Base-by-base conservation (phyloP, 1,140 invertebrate genomes). In the Mycetomoellerius zeteki region DNA sequence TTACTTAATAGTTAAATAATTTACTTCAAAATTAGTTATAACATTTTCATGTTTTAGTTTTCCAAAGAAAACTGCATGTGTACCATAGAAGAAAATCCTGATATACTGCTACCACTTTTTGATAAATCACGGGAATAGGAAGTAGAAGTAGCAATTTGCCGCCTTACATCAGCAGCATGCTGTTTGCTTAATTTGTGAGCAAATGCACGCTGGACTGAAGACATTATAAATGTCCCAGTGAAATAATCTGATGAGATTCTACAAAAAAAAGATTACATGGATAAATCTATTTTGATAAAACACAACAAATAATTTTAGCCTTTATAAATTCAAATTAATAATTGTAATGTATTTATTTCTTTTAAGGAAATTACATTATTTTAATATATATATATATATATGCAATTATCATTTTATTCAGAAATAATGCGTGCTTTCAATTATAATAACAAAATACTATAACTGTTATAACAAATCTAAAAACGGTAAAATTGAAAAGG, bases 171-270 rank as follows among this genome's bases (percentile, higher is more conserved):
- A 30, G 97, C 96, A 60, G 97, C 97, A 95, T 97, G 97, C 93
- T 98, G 97, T 92, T 97, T 98, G 88, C 96, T 97, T 88, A 98
- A 95, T 94, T 97, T 98, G 91, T 98, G 97, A 92, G 97, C 97
- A 96, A 98, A 98, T 88, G 97, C 97, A 92, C 97, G 96, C 93
- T 97, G 97, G 50, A 96, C 96, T 24, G 96, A 96, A 88, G 96
- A 95, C 96, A 97, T 97, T 92, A 81, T 92, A 87, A 92, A 90
- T 90, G 89, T 47, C 84, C 73, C 43, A 52, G 75, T 85, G 2
- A 88, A 87, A 47, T 75, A 90, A 47, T 85, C 86, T 76, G 77
- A 88, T 27, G 27, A 85, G 58, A 88, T 90, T 81, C 86, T 85
- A 27, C 16, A 80, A 80, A 5, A 58, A 47, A 60, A 24, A 33